Evolutionary conservation across 2,113 vertebrate genomes (phyloP).

Genomic region (Piaya cayana): DNA sequence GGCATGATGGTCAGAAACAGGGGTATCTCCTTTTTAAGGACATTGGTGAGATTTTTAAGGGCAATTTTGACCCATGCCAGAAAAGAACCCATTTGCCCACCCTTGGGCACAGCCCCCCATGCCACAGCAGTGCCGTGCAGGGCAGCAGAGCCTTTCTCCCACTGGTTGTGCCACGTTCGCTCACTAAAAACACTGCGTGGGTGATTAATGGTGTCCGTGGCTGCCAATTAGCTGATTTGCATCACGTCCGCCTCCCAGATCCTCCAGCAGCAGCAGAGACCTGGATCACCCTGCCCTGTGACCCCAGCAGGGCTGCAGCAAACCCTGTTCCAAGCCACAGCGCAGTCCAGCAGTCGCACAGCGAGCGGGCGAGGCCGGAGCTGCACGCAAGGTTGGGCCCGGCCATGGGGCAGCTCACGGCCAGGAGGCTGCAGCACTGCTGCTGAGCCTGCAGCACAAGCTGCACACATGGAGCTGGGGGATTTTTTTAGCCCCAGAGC

Average conservation of each 20-base stretch:
- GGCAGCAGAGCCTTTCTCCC: no score
- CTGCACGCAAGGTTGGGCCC: neutral
- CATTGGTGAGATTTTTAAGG: neutral
- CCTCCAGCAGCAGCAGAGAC: neutral
- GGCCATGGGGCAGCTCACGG: neutral
- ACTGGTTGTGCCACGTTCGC: no score
- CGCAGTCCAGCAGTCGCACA: no score
- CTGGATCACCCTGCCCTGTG: no score
- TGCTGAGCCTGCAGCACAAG: no score
- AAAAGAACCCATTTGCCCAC: neutral
- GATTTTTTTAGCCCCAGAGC: neutral
- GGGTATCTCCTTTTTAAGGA: neutral
- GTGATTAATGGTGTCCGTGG: neutral
- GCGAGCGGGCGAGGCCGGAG: no score
- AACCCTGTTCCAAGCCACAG: no score
- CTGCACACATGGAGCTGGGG: no score
- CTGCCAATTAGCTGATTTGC: neutral
- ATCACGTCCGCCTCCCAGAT: neutral
- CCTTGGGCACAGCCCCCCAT: no score
- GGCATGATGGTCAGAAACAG: accelerated
- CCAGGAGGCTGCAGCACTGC: neutral
- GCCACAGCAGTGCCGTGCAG: no score
- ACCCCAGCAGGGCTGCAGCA: neutral
- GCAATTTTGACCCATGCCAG: neutral
- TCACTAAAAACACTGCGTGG: neutral